Base-by-base conservation (phyloP, 2,113 vertebrate genomes). In the Mobula birostris region DNA sequence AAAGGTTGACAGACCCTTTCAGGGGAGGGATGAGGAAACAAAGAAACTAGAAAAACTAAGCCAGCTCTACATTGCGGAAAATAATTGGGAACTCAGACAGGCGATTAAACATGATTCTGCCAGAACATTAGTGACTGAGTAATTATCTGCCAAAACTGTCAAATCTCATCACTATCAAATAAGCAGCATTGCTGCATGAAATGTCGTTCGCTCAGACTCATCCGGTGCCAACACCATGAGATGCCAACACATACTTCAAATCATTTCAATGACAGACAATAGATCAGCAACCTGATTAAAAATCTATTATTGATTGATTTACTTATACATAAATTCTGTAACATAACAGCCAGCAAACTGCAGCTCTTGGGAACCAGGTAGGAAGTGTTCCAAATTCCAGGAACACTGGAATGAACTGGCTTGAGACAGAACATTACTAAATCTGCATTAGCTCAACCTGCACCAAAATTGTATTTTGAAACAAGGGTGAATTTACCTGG, bases 401-500 rank as follows among this genome's bases (percentile, higher is more conserved):
- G 32, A 74, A 7, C 17, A 36, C 58, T 61, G 58, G 6, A 17
- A 56, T 88, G 56, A 12, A n/a, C 36, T 2, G 68, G 32, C 40
- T 24, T 93, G 66, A 93, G 11, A 29, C 40, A 56, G 70, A 21
- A 66, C 14, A 2, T 24, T 24, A 27, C 21, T 48, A 2, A 17
- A 17, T 74, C 90, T 7, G 36, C n/a, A 48, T 17, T 27, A 24
- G 11, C 21, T 93, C 91, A 93, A 5, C 15, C 8, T 48, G 40
- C 29, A 21, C 11, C 14, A 40, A 9, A 92, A 4, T 66, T 24
- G 63, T 70, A 63, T 19, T 68, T 17, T 40, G 32, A 12, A 15
- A 21, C 9, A 72, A 72, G 19, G 36, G 8, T 48, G 32, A 85
- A 90, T 95, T 97, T 95, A 99, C 99, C 96, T 97, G 97, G 95